Conservation (phyloP, 2,797 vertebrate genomes). For the Setipinna tenuifilis region DNA sequence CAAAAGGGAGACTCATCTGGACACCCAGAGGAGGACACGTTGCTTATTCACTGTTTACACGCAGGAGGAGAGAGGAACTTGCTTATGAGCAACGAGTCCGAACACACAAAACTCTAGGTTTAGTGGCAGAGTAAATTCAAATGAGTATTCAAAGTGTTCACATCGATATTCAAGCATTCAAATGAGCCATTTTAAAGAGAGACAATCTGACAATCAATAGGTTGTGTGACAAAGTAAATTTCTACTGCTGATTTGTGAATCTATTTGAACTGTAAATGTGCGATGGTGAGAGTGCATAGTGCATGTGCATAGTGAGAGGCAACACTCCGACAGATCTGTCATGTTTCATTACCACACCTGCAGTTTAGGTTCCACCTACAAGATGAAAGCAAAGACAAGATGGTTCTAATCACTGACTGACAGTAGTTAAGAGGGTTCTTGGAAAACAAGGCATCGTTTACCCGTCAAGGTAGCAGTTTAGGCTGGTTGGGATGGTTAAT, state of each 20-base stretch:
- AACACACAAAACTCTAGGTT: slow-evolving; percentile 6
- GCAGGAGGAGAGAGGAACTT: background rate
- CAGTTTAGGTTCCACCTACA: background rate
- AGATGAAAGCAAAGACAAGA: background rate
- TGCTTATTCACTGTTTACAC: slow-evolving; percentile 4
- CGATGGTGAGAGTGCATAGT: too few relatives aligned
- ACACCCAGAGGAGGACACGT: background rate
- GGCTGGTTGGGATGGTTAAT: too few relatives aligned
- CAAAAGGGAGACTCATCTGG: slow-evolving; percentile 12
- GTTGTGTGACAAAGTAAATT: slow-evolving; percentile 6
- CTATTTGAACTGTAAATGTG: background rate
- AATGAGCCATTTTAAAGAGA: slow-evolving; percentile 1
- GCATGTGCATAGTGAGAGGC: background rate
- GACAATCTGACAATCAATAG: slow-evolving; percentile 7
- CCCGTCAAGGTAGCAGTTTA: too few relatives aligned
- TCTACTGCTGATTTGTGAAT: background rate
- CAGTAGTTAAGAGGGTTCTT: too few relatives aligned
- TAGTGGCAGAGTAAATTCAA: background rate
- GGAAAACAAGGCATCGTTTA: too few relatives aligned
- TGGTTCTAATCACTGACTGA: background rate
- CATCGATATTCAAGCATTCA: background rate
- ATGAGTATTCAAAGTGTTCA: too few relatives aligned
- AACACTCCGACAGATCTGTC: background rate
- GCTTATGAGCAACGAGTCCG: background rate
- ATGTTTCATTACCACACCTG: background rate